Evolutionary conservation across 53 echinoderm and acorn worm species (phyloP).

Genomic region (Echinometra lucunter): DNA sequence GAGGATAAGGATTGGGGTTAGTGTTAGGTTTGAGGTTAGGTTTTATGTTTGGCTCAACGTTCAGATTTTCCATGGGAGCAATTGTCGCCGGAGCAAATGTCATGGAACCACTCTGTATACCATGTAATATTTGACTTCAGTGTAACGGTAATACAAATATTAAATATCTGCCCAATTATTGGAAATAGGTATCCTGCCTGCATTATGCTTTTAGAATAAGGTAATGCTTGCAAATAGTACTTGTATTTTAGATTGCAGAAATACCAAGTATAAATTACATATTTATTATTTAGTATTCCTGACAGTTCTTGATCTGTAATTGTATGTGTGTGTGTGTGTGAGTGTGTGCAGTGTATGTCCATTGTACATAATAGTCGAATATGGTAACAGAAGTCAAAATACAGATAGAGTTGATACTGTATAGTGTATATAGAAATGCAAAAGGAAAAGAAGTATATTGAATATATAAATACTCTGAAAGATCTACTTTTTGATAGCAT

Average conservation of each 20-base stretch:
- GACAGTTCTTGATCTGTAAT: background rate
- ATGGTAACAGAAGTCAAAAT: background rate
- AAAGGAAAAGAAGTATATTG: slow-evolving; percentile 9
- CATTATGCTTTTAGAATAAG: too few species aligned
- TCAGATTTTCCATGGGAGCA: too few species aligned
- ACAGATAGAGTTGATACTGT: background rate
- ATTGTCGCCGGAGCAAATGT: too few species aligned
- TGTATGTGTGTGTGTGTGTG: background rate
- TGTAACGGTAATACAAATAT: too few species aligned
- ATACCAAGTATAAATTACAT: background rate
- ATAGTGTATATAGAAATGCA: slow-evolving; percentile 2
- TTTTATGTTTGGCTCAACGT: too few species aligned
- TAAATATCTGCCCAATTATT: too few species aligned
- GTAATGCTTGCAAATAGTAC: too few species aligned
- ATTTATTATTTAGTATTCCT: background rate
- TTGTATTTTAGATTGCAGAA: background rate
- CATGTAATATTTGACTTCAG: too few species aligned
- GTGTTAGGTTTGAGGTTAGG: too few species aligned
- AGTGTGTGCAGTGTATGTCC: background rate
- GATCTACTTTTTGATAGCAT: background rate
- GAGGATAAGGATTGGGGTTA: too few species aligned
- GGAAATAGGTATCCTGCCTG: too few species aligned
- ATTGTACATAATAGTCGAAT: background rate
- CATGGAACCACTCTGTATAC: too few species aligned
- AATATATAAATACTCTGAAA: background rate